Conservation (phyloP, 1,140 invertebrate species). For the Branchinecta lynchi region DNA sequence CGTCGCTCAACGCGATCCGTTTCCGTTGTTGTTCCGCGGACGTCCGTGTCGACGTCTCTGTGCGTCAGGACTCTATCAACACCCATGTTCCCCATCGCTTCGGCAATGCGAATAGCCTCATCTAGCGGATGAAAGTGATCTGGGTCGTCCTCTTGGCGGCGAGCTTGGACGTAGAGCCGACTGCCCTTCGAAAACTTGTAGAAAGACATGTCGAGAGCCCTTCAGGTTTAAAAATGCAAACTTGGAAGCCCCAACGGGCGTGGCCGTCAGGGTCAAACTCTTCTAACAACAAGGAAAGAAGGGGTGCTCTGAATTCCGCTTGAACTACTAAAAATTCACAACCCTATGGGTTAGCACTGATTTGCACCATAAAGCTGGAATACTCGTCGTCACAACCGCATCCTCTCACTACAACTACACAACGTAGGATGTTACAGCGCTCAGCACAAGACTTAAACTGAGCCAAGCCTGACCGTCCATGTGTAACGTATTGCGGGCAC, state of each 20-base stretch:
- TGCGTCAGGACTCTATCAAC: slow-evolving; percentile 61
- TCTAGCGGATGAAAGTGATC: slow-evolving; percentile 33
- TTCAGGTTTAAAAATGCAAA: too few species aligned
- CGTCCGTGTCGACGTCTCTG: slow-evolving; percentile 63
- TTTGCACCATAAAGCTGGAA: too few species aligned
- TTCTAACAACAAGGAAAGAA: too few species aligned
- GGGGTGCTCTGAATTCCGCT: too few species aligned
- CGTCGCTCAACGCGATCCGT: slow-evolving; percentile 46
- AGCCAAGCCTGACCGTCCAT: neutral
- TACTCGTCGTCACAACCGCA: too few species aligned
- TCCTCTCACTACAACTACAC: too few species aligned
- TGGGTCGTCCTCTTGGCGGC: slow-evolving; percentile 44
- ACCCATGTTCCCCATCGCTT: slow-evolving; percentile 24
- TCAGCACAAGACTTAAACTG: neutral
- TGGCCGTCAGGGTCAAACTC: too few species aligned
- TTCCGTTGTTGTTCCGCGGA: slow-evolving; percentile 45
- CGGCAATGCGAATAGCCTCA: slow-evolving; percentile 22
- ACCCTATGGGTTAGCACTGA: too few species aligned
- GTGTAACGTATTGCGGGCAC: neutral
- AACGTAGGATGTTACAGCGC: too few species aligned
- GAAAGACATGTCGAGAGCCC: slow-evolving; percentile 26
- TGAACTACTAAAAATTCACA: too few species aligned
- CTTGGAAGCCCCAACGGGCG: too few species aligned
- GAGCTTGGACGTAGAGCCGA: slow-evolving; percentile 62
- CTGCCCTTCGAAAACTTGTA: slow-evolving; percentile 34